Conservation (phyloP, 2,888 invertebrate species). For the Caenorhabditis zanzibari region DNA sequence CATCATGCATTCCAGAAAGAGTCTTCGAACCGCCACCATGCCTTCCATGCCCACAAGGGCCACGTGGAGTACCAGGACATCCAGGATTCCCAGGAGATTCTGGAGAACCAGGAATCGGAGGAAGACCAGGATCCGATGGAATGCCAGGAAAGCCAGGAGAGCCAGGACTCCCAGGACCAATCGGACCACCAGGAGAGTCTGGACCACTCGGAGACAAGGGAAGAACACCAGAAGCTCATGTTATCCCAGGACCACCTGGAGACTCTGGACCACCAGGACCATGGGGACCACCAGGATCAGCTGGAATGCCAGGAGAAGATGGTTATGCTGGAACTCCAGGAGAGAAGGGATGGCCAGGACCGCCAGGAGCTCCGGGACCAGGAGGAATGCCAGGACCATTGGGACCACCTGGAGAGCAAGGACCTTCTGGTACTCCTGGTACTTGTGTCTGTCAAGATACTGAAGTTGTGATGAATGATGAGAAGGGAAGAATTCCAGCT, state of each 20-base stretch:
- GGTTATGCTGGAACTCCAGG: constrained; percentile 82
- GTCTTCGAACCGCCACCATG: constrained; percentile 84
- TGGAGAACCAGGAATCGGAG: constrained; percentile 82
- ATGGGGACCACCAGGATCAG: constrained; percentile 80
- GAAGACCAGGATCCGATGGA: constrained; percentile 80
- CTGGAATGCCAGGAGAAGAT: constrained; percentile 81
- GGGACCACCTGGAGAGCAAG: constrained; percentile 80
- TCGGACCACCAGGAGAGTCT: constrained; percentile 79
- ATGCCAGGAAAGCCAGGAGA: constrained; percentile 79
- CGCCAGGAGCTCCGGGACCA: constrained; percentile 82
- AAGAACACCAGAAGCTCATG: constrained; percentile 82
- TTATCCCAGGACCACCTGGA: constrained; percentile 83
- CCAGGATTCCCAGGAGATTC: constrained; percentile 78
- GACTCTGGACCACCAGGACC: constrained; percentile 76
- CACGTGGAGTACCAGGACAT: constrained; percentile 80
- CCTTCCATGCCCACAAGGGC: constrained; percentile 81
- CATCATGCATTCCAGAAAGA: constrained; percentile 83
- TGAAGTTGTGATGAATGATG: constrained; percentile 82
- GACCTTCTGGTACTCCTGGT: constrained; percentile 83
- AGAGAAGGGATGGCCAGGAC: constrained; percentile 83
- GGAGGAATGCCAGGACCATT: constrained; percentile 76
- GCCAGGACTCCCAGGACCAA: constrained; percentile 73
- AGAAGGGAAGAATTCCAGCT: constrained; percentile 73
- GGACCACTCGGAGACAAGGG: constrained; percentile 78
- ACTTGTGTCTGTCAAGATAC: constrained; percentile 83